Evolutionary conservation across 2,113 vertebrate genomes (phyloP).

Genomic region (human): DNA sequence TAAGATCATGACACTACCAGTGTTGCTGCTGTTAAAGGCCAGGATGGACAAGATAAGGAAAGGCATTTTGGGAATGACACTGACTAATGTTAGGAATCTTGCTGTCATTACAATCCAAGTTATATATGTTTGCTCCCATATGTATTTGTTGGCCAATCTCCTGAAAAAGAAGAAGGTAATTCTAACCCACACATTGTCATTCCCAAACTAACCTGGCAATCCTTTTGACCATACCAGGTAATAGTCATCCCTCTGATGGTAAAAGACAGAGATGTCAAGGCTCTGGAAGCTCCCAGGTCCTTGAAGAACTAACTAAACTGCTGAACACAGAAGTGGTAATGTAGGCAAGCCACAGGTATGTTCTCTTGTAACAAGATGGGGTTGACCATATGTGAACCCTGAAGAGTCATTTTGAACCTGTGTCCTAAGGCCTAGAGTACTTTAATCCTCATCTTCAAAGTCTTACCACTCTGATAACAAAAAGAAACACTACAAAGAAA

Average conservation of each 20-base stretch:
- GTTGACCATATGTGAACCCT: not conserved
- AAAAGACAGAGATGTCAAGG: too few relatives aligned
- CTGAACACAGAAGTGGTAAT: not conserved
- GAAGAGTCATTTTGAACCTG: constrained; percentile 3
- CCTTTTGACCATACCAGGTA: constrained; percentile 18
- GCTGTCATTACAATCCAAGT: not conserved
- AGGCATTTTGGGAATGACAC: not conserved
- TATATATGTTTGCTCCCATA: constrained; percentile 13
- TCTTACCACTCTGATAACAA: constrained; percentile 18
- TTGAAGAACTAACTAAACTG: too few relatives aligned
- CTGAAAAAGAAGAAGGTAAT: not conserved
- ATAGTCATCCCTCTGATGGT: too few relatives aligned
- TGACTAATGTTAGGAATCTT: constrained; percentile 10
- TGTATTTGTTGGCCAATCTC: not conserved
- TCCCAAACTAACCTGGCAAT: constrained; percentile 7
- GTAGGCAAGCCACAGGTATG: too few relatives aligned
- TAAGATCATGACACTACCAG: not conserved
- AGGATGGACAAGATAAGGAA: constrained; percentile 24
- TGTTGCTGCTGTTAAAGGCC: constrained; percentile 29
- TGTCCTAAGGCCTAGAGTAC: constrained; percentile 18
- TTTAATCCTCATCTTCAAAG: constrained; percentile 41
- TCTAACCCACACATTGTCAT: not conserved
- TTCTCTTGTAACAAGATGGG: constrained; percentile 7
- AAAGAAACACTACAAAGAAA: constrained; percentile 35
- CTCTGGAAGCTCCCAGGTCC: not conserved